Evolutionary conservation across 2,888 invertebrate genomes (phyloP).

Genomic region (Aleiodes alternator): DNA sequence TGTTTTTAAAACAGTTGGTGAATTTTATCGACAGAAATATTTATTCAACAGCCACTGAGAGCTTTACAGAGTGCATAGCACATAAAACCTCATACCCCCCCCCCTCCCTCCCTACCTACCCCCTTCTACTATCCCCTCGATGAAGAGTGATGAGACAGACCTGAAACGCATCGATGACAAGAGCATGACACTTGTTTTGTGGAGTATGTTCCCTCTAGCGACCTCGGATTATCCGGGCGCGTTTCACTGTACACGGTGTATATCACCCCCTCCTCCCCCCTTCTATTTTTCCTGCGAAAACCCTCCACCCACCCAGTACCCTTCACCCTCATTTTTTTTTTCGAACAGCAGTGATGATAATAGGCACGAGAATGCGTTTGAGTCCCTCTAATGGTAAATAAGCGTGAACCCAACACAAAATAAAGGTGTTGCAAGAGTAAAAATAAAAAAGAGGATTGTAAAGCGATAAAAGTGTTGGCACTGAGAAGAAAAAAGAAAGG

Average conservation of each 20-base stretch:
- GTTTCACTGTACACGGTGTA: constrained; percentile 30
- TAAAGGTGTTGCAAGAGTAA: background rate
- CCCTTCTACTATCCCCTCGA: background rate
- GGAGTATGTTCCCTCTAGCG: constrained; percentile 15
- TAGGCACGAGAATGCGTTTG: constrained; percentile 28
- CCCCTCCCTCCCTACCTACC: too few relatives aligned
- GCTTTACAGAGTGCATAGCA: background rate
- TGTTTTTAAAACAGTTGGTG: constrained; percentile 8
- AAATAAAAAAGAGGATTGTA: constrained; percentile 18
- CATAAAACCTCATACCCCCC: background rate
- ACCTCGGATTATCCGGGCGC: constrained; percentile 29
- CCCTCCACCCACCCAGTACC: constrained; percentile 1
- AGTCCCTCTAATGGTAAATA: constrained; percentile 20
- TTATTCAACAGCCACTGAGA: constrained; percentile 17
- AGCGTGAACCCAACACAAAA: constrained; percentile 21
- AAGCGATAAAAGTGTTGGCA: constrained; percentile 18
- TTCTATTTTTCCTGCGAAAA: background rate
- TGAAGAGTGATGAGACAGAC: constrained; percentile 32
- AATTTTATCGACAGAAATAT: constrained; percentile 16
- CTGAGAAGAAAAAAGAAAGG: background rate
- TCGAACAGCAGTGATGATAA: constrained; percentile 30
- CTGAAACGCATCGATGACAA: constrained; percentile 41
- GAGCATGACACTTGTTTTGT: constrained; percentile 46
- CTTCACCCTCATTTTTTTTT: background rate
- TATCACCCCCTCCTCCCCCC: background rate